Evolutionary conservation across 2,888 invertebrate species (phyloP), one percentile per base, ranked within the genome.

Genomic region (Eristalinus aeneus): DNA sequence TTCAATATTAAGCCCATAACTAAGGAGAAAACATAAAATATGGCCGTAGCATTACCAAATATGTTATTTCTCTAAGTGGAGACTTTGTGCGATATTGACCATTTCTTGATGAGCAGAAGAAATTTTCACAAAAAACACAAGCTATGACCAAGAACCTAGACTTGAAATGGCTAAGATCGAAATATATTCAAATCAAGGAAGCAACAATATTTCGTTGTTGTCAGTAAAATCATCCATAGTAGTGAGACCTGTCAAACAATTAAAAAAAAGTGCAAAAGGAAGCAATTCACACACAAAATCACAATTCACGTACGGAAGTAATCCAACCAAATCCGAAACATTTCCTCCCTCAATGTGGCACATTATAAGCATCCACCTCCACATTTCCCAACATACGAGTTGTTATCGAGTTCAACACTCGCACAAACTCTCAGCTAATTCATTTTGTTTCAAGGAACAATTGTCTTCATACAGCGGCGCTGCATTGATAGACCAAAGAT

Each of bases 361-460:
- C 60, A 20, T 36, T 63, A 76, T 76, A 63, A 69, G 22, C 12
- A 63, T 36, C 76, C 68, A 32, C 63, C 56, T 71, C 6, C 63
- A 64, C 5, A 46, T 71, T 77, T 56, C 64, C 64, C 64, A 77
- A 69, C 69, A 56, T n/a, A 27, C n/a, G n/a, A n/a, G n/a, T n/a
- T n/a, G 64, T 11, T n/a, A 56, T 64, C 31, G 36, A 68, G 76
- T 69, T 56, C 77, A 71, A 58, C 64, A 76, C 31, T 61, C 76
- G 54, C 22, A 20, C 63, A 69, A 61, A 69, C 68, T 20, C 54
- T 46, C 46, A 76, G 27, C 12, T 68, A 61, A 68, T 68, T 53
- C 34, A 10, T 46, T 65, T 31, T 53, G 12, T 39, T 32, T 56
- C 58, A 22, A 53, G n/a, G 27, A 36, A 53, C 53, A 68, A 61